phyloP scores from a whole-genome alignment of 2,113 vertebrate species.

The Zosterops pallidus region DNA sequence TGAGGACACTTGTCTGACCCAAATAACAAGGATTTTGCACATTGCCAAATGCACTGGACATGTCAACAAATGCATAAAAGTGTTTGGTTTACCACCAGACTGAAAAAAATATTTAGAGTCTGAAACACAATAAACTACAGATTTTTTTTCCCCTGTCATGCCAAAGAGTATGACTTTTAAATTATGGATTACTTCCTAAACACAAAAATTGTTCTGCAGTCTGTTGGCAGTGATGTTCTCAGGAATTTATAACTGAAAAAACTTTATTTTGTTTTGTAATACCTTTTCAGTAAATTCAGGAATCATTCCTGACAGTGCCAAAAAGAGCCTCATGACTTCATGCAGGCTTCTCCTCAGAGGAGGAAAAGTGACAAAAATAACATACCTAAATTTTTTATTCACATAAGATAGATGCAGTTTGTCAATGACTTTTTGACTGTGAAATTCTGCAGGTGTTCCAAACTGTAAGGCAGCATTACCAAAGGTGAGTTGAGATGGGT shows the following conservation, averaged over 20 bases:
- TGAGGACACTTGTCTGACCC: constrained; percentile 15
- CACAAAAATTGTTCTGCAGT: neutral
- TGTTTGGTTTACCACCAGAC: neutral
- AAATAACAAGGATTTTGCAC: neutral
- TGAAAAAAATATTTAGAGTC: neutral
- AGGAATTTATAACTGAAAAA: neutral
- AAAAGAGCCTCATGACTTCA: neutral
- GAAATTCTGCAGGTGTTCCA: neutral
- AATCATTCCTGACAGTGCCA: neutral
- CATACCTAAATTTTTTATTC: neutral
- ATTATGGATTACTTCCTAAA: neutral
- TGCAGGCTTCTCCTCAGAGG: neutral
- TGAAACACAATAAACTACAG: neutral
- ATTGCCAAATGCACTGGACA: neutral
- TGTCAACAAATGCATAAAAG: constrained; percentile 12
- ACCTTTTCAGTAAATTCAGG: neutral
- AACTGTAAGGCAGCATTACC: neutral
- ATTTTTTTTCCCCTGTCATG: neutral
- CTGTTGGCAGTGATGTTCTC: neutral
- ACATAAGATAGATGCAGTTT: neutral
- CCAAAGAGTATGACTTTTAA: neutral
- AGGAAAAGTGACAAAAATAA: neutral
- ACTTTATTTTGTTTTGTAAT: neutral
- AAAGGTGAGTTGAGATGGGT: neutral
- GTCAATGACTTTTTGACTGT: neutral